phyloP scores from a whole-genome alignment of 2,113 vertebrate genomes.

The Micronycteris hirsuta region DNA sequence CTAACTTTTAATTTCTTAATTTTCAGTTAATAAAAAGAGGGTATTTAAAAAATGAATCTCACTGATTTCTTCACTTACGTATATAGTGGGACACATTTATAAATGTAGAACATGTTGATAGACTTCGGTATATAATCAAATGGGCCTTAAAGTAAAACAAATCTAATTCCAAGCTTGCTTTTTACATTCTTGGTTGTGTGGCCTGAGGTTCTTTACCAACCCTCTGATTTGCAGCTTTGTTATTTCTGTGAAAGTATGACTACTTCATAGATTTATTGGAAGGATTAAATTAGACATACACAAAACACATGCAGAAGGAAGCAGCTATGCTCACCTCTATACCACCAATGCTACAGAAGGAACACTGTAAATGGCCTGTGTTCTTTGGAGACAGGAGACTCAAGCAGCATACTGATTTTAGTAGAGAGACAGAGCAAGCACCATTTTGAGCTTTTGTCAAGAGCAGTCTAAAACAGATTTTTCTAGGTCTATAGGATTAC shows the following conservation, averaged over 20 bases:
- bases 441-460: background rate
- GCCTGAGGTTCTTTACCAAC: background rate
- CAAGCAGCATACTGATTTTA: background rate
- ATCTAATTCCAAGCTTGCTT: too few species aligned
- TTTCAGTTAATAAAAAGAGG: background rate
- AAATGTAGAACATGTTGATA: background rate
- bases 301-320: fast-evolving
- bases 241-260: background rate
- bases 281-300: background rate
- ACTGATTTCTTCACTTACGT: fast-evolving
- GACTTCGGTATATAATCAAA: background rate
- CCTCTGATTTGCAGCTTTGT: background rate
- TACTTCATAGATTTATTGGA: background rate
- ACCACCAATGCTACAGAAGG: too few species aligned
- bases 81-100: background rate
- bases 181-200: background rate
- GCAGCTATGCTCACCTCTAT: too few species aligned
- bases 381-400: background rate
- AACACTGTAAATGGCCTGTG: background rate
- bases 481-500: background rate
- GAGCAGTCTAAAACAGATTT: background rate
- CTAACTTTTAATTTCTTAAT: background rate
- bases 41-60: background rate
- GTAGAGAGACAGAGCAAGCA: background rate
- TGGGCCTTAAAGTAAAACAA: background rate